phyloP scores from a whole-genome alignment of 2,888 invertebrate genomes.

The Dicycla oo region DNA sequence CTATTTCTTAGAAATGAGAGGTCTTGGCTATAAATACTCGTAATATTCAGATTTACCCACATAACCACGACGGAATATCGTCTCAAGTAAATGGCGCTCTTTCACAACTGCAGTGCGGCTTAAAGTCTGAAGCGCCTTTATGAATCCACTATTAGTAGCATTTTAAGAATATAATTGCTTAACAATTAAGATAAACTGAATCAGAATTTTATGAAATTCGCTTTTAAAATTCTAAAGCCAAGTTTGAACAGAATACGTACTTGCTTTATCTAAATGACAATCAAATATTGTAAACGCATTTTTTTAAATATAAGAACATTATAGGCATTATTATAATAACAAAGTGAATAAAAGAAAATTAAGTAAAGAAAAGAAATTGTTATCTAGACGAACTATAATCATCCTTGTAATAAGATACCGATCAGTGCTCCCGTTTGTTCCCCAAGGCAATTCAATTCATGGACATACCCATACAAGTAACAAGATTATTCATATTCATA shows the following conservation, averaged over 20 bases:
- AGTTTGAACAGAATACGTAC: neutral
- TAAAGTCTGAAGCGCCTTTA: constrained; percentile 10
- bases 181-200: constrained; percentile 33
- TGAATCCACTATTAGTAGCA: neutral
- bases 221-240: constrained; percentile 2
- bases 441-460: neutral
- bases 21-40: no score
- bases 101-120: constrained; percentile 3
- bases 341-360: neutral
- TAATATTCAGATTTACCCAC: neutral
- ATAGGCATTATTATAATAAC: neutral
- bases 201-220: constrained; percentile 14
- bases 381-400: neutral
- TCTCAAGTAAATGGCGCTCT: neutral
- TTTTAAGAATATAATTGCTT: constrained; percentile 20
- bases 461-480: constrained; percentile 12
- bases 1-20: no score
- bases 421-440: neutral
- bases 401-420: neutral
- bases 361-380: no score
- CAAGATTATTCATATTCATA: constrained; percentile 49
- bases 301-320: no score
- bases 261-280: constrained; percentile 20
- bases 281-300: no score
- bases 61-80: neutral